These are phyloP conservation scores for Daktulosphaira vitifoliae DNA, from an alignment of 1,140 invertebrate genomes.

Conservation along the genomic window DNA sequence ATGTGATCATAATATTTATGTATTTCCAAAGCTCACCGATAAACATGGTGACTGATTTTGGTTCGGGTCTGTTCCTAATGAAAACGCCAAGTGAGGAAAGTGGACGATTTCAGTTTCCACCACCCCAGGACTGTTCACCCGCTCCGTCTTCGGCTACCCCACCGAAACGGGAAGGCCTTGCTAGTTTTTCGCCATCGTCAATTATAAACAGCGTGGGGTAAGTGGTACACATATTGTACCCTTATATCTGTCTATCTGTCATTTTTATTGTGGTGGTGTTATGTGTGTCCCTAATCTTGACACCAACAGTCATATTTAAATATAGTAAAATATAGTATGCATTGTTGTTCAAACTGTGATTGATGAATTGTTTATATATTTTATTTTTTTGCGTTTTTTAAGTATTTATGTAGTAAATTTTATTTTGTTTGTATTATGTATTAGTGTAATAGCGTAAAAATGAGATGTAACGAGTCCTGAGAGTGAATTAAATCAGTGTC, in stretches of 20 bases:
- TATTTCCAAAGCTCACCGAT: constrained; percentile 62
- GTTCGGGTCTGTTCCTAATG: constrained; percentile 66
- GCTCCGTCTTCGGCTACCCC: constrained; percentile 42
- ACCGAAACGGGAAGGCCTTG: constrained; percentile 35
- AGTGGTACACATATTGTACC: constrained; percentile 36
- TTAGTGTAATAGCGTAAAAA: no score
- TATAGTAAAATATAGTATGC: no score
- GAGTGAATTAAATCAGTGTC: no score
- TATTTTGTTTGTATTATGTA: no score
- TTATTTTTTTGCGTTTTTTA: no score
- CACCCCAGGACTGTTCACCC: constrained; percentile 47
- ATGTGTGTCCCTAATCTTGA: constrained; percentile 31
- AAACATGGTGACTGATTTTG: constrained; percentile 78
- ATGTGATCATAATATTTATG: constrained; percentile 30
- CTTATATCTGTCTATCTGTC: constrained; percentile 25
- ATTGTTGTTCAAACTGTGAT: no score
- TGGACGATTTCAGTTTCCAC: constrained; percentile 48
- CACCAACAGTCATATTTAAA: background rate
- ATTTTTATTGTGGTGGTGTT: constrained; percentile 26
- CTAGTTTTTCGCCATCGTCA: constrained; percentile 40
- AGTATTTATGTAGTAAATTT: no score
- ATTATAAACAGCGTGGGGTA: constrained; percentile 41
- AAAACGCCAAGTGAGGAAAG: constrained; percentile 79
- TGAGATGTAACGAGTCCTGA: no score
- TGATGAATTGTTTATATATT: no score